Conservation (phyloP, 2,888 invertebrate species). For the Folsomia candida region DNA sequence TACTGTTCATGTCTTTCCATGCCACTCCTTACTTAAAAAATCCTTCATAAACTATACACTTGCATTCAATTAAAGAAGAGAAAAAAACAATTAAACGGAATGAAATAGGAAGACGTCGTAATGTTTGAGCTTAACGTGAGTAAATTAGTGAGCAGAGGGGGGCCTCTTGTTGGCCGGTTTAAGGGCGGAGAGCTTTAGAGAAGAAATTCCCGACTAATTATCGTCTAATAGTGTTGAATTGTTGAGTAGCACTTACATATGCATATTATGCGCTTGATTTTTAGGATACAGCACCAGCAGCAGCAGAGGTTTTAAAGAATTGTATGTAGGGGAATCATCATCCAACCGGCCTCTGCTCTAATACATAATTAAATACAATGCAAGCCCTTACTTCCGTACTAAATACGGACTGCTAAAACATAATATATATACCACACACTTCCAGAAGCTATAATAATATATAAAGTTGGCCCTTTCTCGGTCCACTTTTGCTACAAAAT, state of each 20-base stretch:
- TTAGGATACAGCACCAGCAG: no score
- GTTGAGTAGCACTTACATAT: no score
- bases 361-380: slow-evolving; percentile 19
- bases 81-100: not conserved
- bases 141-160: not conserved
- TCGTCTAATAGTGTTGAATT: slow-evolving; percentile 11
- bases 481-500: no score
- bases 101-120: not conserved
- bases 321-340: not conserved
- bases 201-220: slow-evolving; percentile 20
- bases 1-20: slow-evolving; percentile 3
- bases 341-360: not conserved
- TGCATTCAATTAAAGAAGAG: no score
- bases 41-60: no score
- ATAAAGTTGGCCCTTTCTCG: no score
- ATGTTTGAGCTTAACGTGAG: not conserved
- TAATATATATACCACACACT: no score
- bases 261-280: no score
- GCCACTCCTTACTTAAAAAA: not conserved
- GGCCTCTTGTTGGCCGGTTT: not conserved
- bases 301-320: no score
- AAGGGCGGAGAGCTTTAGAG: not conserved
- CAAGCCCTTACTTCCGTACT: slow-evolving; percentile 11
- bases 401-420: no score
- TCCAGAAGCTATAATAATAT: no score